Evolutionary conservation across 2,797 vertebrate species (phyloP).

Genomic region (Anomalospiza imberbis): DNA sequence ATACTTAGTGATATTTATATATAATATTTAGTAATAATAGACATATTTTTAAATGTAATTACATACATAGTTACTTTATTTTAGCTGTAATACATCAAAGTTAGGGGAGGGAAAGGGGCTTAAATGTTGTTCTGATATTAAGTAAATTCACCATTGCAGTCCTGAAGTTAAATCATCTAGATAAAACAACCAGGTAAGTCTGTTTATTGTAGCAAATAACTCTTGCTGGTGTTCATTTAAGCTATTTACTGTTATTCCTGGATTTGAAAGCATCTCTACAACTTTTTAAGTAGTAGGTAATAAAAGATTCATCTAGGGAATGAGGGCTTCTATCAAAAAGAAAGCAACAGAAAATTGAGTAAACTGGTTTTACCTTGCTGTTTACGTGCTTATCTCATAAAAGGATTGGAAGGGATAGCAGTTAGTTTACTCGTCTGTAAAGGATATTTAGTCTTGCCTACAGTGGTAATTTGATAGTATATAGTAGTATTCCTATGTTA

Average conservation of each 20-base stretch:
- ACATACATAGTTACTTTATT: neutral
- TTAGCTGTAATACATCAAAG: neutral
- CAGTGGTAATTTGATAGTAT: neutral
- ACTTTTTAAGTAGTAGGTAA: neutral
- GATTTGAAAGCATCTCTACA: neutral
- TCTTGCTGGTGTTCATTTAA: neutral
- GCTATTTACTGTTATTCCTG: neutral
- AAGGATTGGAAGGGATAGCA: neutral
- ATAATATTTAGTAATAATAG: neutral
- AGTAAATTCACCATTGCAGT: neutral
- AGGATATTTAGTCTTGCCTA: neutral
- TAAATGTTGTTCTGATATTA: neutral
- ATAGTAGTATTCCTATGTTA: neutral
- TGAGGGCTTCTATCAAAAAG: neutral
- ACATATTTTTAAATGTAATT: neutral
- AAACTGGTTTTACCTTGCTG: neutral
- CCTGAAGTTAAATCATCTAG: neutral
- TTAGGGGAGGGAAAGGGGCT: neutral
- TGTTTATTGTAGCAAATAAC: neutral
- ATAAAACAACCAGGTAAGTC: constrained; percentile 25
- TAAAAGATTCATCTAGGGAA: neutral
- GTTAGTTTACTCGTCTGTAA: neutral
- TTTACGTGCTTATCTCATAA: neutral
- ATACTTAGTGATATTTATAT: neutral
- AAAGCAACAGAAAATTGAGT: neutral